Evolutionary conservation across 1,140 invertebrate genomes (phyloP), one percentile per base, ranked within the genome.

Genomic region (Aphaenogaster rudis): DNA sequence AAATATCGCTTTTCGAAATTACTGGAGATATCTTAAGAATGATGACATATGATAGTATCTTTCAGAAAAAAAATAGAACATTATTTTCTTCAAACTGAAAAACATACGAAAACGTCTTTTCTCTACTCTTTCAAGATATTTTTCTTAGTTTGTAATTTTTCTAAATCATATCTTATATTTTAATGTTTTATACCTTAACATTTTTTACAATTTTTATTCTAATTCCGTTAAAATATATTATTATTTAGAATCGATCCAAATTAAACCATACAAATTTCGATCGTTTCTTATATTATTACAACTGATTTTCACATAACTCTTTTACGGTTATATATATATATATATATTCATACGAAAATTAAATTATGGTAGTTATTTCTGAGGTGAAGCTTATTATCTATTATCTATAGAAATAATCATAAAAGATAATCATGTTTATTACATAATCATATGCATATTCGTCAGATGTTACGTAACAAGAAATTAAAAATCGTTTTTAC

Each of bases 401-500:
- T 28, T 28, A 28, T 28, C 9, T 59, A 52, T 1, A 8, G 9
- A 57, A 72, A 59, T 5, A 21, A 61, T 48, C 15, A 9, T 3
- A 42, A n/a, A 11, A 15, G 3, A 36, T 61, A 84, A 63, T 63
- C 8, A 50, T n/a, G 8, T 61, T 50, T 63, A 39, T 50, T 61
- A 61, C 6, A 67, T 28, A 67, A 1, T 45, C 5, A n/a, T 13
- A 17, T 69, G 13, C 21, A 13, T 7, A 61, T 54, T 42, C 0
- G 5, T 28, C 9, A 61, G 54, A 74, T 39, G 54, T 61, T 74
- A 33, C 15, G 15, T 13, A n/a, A 48, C 15, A 15, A 54, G 36
- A 33, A 45, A 82, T 82, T 36, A 84, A 84, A 74, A 84, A 11
- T 50, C 4, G 11, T 3, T 63, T 45, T 36, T 28, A 59, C 33